Base-by-base conservation (phyloP, 2,888 invertebrate species). In the Megastigmus dorsalis region DNA sequence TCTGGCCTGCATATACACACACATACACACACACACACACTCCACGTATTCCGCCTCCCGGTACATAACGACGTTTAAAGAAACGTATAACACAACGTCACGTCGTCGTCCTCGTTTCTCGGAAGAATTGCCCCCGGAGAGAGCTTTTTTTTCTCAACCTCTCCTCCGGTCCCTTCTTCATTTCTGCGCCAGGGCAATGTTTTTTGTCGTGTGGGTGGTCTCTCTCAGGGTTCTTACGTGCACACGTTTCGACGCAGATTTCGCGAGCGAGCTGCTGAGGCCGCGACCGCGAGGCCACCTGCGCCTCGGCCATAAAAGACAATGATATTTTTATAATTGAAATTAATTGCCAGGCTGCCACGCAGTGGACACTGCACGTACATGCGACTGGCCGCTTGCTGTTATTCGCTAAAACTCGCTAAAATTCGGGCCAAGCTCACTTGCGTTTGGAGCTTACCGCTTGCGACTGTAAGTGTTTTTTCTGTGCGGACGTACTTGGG, bases 301-400 rank as follows among this genome's bases (percentile, higher is more conserved):
- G 87, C 83, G 48, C 18, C 30, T 23, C 20, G 55, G 7, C 80
- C 84, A 83, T 85, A 86, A 87, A 85, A 84, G 85, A 82, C 84
- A 84, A 84, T 87, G 84, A 88, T 86, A 87, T 86, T 88, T 87
- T 87, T 88, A 87, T 88, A 88, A 88, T 88, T 87, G 85, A 87
- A 88, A 88, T 85, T 84, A 87, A 88, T 87, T 86, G 79, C 65
- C 43, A n/a, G n/a, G n/a, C n/a, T n/a, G n/a, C n/a, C n/a, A n/a
- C n/a, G n/a, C n/a, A n/a, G 30, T 6, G 18, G 23, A 38, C 33
- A 18, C n/a, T n/a, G n/a, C n/a, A n/a, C n/a, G n/a, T n/a, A n/a
- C 18, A 52, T 13, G 26, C 23, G 9, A 36, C 41, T 43, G 65
- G 48, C 54, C 13, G n/a, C n/a, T n/a, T n/a, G n/a, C n/a, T n/a